These are phyloP conservation scores for Lates japonicus DNA, from an alignment of 2,797 vertebrate genomes.

Conservation along the genomic window DNA sequence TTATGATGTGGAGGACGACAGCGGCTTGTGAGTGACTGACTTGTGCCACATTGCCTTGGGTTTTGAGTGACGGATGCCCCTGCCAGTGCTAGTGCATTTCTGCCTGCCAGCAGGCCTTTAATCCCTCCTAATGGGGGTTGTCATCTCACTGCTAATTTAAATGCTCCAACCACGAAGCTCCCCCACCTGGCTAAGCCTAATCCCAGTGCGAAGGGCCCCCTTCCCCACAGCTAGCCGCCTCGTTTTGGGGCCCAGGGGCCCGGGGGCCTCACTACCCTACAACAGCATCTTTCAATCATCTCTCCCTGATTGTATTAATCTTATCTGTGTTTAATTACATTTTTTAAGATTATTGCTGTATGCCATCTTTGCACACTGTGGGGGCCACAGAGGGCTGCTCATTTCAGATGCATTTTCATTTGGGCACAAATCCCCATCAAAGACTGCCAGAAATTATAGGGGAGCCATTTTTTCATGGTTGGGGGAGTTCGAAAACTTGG, in stretches of 20 bases:
- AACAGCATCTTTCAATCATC: conserved; percentile 89
- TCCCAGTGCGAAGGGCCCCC: conserved; percentile 84
- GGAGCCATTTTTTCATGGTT: conserved; percentile 68
- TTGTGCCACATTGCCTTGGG: conserved; percentile 85
- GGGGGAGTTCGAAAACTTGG: conserved; percentile 76
- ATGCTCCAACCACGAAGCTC: conserved; percentile 86
- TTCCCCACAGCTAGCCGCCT: conserved; percentile 80
- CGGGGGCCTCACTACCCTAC: conserved; percentile 83
- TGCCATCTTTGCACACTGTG: conserved; percentile 88
- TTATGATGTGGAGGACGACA: conserved; percentile 53
- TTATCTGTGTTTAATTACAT: conserved; percentile 91
- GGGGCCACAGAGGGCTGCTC: conserved; percentile 85
- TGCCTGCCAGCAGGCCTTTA: conserved; percentile 88
- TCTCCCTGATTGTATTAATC: conserved; percentile 88
- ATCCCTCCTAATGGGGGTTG: conserved; percentile 91
- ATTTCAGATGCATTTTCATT: conserved; percentile 87
- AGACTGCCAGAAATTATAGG: conserved; percentile 78
- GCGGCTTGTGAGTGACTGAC: conserved; percentile 79
- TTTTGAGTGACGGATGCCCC: conserved; percentile 87
- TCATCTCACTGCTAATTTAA: conserved; percentile 90
- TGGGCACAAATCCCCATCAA: conserved; percentile 84
- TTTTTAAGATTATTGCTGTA: conserved; percentile 89
- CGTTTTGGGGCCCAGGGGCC: conserved; percentile 79
- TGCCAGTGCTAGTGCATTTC: conserved; percentile 86
- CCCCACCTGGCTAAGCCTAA: conserved; percentile 86